phyloP scores from a whole-genome alignment of 1,140 invertebrate species.

The Lucilia cuprina region DNA sequence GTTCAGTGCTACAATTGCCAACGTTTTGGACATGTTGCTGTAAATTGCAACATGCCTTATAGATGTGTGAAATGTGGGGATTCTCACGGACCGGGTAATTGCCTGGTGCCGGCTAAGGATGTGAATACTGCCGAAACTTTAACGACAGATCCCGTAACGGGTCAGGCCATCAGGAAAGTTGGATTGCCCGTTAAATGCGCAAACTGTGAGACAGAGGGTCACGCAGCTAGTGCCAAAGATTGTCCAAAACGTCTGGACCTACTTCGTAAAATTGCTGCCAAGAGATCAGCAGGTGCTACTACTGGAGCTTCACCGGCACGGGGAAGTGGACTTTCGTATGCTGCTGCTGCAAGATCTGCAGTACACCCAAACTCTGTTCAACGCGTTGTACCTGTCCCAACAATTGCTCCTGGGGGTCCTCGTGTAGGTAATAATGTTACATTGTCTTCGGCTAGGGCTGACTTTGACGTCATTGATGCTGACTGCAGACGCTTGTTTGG shows the following conservation, averaged over 20 bases:
- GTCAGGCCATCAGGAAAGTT: not conserved
- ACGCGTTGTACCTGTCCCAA: too few species aligned
- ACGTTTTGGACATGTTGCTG: not conserved
- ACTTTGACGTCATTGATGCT: too few species aligned
- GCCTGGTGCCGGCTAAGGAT: not conserved
- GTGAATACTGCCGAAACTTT: not conserved
- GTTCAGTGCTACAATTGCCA: not conserved
- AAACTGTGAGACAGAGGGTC: not conserved
- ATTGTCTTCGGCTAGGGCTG: not conserved
- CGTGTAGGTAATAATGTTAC: not conserved
- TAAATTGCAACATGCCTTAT: constrained; percentile 14
- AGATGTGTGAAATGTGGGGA: not conserved
- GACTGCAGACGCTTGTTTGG: not conserved
- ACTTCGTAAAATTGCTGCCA: not conserved
- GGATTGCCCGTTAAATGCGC: not conserved
- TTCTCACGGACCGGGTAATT: not conserved
- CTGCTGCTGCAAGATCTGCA: not conserved
- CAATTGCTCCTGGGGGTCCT: not conserved
- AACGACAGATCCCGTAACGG: not conserved
- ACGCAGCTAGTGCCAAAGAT: not conserved
- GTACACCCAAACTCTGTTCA: too few species aligned
- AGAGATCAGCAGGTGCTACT: not conserved
- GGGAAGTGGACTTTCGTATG: not conserved
- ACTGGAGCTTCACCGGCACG: not conserved
- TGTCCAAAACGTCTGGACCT: not conserved